Base-by-base conservation (phyloP, 2,113 vertebrate species). In the Amphiprion ocellaris region DNA sequence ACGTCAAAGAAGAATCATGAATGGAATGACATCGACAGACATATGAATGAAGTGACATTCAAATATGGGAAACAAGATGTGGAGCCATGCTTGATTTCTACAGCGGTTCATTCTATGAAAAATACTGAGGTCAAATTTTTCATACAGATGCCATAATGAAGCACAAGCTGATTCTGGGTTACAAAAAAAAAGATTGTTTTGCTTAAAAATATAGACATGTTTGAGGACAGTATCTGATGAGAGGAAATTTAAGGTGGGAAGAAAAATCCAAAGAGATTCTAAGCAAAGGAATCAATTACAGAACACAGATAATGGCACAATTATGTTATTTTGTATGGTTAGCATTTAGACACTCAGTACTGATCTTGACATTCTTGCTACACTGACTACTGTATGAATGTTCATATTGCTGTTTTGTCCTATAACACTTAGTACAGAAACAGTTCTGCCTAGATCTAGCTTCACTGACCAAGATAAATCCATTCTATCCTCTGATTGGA, bases 391-490 rank as follows among this genome's bases (percentile, higher is more conserved):
- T 70, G 41, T 63, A 41, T 10, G 3, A 41, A 28, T 64, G 65
- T 55, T 81, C 4, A 44, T 84, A 79, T 84, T 85, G 69, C 76
- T 70, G 60, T 61, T 56, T 56, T n/a, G 3, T 66, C 44, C 23
- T 0, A 5, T 10, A 33, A 67, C 33, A 55, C 2, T 0, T 14
- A 61, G 46, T 17, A 49, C 33, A 59, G 52, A 26, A 17, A 17
- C 17, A 19, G 6, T 49, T 15, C 47, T 49, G 47, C 19, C 49
- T 9, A 19, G 19, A 9, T 52, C 49, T 52, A 10, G 16, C 60
- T 66, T 70, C 9, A 69, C 2, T 26, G 44, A 54, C 8, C 10
- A 52, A 7, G n/a, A 64, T 0, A 33, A 56, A 77, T 16, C 4
- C 14, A 60, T 21, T 37, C 2, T 33, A 7, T 55, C 7, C 24